Conservation (phyloP, 2,797 vertebrate species). For the Trichosurus vulpecula region DNA sequence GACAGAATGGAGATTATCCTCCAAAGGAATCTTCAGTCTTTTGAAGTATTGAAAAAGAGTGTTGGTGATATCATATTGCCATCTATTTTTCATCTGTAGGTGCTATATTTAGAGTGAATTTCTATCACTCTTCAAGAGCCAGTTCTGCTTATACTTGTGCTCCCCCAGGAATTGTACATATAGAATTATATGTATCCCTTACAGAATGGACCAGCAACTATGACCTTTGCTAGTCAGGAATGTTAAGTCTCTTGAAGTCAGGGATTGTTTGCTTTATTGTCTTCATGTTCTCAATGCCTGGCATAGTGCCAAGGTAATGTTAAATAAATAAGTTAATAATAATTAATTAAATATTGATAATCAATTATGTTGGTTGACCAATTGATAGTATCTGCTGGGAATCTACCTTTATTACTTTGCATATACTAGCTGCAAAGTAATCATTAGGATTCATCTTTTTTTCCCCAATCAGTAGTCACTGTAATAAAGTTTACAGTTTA, state of each 20-base stretch:
- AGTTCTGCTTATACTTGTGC: not conserved
- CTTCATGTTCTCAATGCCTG: not conserved
- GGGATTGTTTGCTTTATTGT: not conserved
- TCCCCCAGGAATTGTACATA: too few species aligned
- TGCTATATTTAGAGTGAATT: not conserved
- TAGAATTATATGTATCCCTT: not conserved
- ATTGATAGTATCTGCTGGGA: not conserved
- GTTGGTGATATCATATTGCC: not conserved
- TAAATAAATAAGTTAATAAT: not conserved
- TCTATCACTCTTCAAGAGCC: not conserved
- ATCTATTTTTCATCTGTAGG: not conserved
- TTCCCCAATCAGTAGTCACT: constrained; percentile 76
- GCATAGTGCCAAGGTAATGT: not conserved
- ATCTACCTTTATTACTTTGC: not conserved
- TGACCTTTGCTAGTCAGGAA: not conserved
- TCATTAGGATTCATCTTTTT: not conserved
- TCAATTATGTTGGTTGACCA: not conserved
- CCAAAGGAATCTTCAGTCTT: not conserved
- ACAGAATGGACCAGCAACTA: not conserved
- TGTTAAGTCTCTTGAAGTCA: not conserved
- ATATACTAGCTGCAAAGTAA: not conserved
- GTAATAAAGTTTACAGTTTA: constrained; percentile 80
- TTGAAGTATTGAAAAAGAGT: not conserved
- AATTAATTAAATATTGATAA: not conserved
- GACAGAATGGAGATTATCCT: not conserved